Conservation (phyloP, 2,797 vertebrate species). For the Chrysocyon brachyurus region DNA sequence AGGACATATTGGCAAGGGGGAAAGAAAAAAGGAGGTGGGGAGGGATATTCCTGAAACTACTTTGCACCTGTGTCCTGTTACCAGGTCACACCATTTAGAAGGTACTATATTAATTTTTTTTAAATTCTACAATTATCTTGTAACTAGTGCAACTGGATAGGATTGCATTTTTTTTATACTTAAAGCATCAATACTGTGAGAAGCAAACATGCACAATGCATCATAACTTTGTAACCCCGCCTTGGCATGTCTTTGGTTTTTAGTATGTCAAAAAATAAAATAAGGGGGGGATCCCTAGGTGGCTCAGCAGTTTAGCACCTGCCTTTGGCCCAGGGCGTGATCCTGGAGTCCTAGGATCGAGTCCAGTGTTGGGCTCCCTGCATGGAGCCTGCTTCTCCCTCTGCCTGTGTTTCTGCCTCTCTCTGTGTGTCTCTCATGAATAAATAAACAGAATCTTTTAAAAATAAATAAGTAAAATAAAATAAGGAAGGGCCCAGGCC, state of each 20-base stretch:
- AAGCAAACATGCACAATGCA: neutral
- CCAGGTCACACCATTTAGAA: neutral
- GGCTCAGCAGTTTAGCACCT: too few relatives aligned
- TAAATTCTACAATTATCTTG: neutral
- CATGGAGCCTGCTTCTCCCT: too few relatives aligned
- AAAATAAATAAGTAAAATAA: neutral
- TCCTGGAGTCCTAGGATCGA: too few relatives aligned
- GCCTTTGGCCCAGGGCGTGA: too few relatives aligned
- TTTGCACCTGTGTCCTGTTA: neutral
- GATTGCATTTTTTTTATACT: neutral
- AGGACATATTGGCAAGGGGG: neutral
- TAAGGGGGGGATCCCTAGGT: neutral
- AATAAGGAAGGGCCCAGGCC: neutral
- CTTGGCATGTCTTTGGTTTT: neutral
- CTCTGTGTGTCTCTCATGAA: too few relatives aligned
- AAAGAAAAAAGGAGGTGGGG: neutral
- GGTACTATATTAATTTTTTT: too few relatives aligned
- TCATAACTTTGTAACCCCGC: neutral
- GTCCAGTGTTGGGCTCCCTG: too few relatives aligned
- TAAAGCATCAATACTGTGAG: neutral
- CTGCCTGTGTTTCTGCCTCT: too few relatives aligned
- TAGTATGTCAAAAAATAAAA: neutral
- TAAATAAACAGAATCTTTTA: too few relatives aligned
- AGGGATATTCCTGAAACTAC: neutral
- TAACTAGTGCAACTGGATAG: neutral